Percentiles rank a stretch among this genome's conserved stretches.
These are phyloP conservation scores for Pyrgus malvae DNA, from an alignment of 2,888 invertebrate species.

Conservation along the genomic window DNA sequence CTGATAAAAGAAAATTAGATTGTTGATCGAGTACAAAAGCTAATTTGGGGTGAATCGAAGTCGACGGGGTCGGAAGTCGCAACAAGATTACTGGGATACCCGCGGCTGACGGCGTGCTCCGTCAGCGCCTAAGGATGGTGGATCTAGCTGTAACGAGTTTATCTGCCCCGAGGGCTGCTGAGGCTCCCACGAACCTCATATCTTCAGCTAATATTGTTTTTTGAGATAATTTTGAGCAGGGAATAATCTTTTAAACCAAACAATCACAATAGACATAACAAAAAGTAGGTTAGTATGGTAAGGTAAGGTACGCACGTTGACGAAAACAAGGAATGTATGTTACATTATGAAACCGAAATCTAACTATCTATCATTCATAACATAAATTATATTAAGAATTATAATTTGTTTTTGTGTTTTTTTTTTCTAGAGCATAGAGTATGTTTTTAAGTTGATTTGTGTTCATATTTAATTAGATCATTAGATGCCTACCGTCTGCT, in stretches of 20 bases:
- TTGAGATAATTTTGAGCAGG: too few relatives aligned
- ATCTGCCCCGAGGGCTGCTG: slow-evolving; percentile 77
- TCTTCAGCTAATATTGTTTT: slow-evolving; percentile 10
- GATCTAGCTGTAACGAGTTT: slow-evolving; percentile 78
- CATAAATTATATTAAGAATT: too few relatives aligned
- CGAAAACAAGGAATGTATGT: too few relatives aligned
- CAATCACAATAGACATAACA: too few relatives aligned
- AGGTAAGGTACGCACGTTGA: too few relatives aligned
- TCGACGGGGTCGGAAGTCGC: slow-evolving; percentile 66
- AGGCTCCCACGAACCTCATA: slow-evolving; percentile 29
- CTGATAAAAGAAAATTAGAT: slow-evolving; percentile 66
- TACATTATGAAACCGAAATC: too few relatives aligned
- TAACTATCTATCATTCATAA: too few relatives aligned
- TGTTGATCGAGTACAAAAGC: slow-evolving; percentile 70
- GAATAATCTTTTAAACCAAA: background rate
- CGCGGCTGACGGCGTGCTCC: slow-evolving; percentile 56
- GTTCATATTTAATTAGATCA: slow-evolving; percentile 25
- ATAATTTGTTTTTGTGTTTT: too few relatives aligned
- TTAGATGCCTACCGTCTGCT: slow-evolving; percentile 36
- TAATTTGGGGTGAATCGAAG: slow-evolving; percentile 72
- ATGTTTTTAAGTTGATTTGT: background rate
- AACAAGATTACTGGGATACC: slow-evolving; percentile 75
- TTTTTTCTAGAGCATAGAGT: too few relatives aligned
- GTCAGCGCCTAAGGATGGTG: slow-evolving; percentile 52
- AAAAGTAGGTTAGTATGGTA: too few relatives aligned